Evolutionary conservation across 2,113 vertebrate genomes (phyloP), one percentile per base, ranked within the genome.

Genomic region (Cygnus atratus): DNA sequence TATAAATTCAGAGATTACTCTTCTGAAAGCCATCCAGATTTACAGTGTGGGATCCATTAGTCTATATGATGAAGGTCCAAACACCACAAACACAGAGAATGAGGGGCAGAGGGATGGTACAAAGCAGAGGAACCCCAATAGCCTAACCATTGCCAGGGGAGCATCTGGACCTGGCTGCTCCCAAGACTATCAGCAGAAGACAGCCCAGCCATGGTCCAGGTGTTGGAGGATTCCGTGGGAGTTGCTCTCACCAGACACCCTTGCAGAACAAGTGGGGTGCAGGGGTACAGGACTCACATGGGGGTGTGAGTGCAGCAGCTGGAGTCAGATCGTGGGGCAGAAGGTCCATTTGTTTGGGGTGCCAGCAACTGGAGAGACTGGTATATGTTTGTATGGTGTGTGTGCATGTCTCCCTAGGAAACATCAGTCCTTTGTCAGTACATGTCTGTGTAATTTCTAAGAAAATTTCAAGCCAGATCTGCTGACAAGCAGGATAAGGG

Each of bases 161-260:
- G 25, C 37, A 41, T 6, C 21, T 2, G 2, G 21, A 33, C 10
- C 41, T 82, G 46, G 26, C 10, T 52, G 2, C 11, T 77, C 8
- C 31, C 31, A 37, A 10, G n/a, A 12, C 62, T 25, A 22, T 84
- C 37, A 87, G 65, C 37, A 71, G 59, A 74, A 2, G 3, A 43
- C 33, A 73, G 6, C 28, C 80, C 0, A 0, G 0, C 10, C 35
- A 22, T 1, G 1, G 7, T 22, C 37, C 67, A 20, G 20, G 14
- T 26, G 7, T 24, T 1, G 0, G 44, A 73, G 35, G 11, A 35
- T 50, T 35, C 67, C 61, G 10, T 2, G 5, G 35, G 33, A 88
- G n/a, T 10, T 66, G n/a, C 21, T 84, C 10, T 48, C 59, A 70
- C 26, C 37, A 58, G 50, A 3, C 10, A 55, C 43, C 41, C 84